Conservation (phyloP, 1,140 invertebrate species). For the Cataglyphis hispanica region DNA sequence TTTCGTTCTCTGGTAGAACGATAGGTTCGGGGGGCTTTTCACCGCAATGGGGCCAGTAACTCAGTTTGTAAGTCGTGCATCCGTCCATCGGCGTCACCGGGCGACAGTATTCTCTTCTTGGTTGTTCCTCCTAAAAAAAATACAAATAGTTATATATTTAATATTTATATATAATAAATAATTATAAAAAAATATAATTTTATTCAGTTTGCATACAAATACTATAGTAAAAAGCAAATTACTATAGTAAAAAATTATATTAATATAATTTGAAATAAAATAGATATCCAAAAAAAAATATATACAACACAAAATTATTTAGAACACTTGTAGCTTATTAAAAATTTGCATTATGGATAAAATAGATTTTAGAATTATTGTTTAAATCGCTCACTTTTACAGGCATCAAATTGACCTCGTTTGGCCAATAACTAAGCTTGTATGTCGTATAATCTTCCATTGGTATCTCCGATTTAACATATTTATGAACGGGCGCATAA, state of each 20-base stretch:
- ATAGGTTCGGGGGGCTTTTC: conserved; percentile 72
- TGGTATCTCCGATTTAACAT: conserved; percentile 85
- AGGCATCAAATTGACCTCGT: conserved; percentile 61
- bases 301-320: background rate
- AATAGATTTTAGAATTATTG: background rate
- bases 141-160: background rate
- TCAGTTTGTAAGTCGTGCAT: conserved; percentile 87
- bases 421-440: conserved; percentile 81
- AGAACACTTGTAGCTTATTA: background rate
- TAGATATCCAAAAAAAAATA: background rate
- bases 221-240: too few relatives aligned
- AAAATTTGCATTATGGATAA: background rate
- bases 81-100: conserved; percentile 84
- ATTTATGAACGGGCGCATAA: conserved; percentile 84
- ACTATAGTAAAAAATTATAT: background rate
- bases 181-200: background rate
- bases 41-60: conserved; percentile 84
- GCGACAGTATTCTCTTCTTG: conserved; percentile 75
- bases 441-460: conserved; percentile 87
- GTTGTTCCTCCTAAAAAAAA: conserved; percentile 70
- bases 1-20: conserved; percentile 62
- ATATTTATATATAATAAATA: background rate
- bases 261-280: background rate
- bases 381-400: conserved; percentile 54
- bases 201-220: too few relatives aligned